Evolutionary conservation across 2,888 invertebrate genomes (phyloP).

Genomic region (Abrostola triplasia): DNA sequence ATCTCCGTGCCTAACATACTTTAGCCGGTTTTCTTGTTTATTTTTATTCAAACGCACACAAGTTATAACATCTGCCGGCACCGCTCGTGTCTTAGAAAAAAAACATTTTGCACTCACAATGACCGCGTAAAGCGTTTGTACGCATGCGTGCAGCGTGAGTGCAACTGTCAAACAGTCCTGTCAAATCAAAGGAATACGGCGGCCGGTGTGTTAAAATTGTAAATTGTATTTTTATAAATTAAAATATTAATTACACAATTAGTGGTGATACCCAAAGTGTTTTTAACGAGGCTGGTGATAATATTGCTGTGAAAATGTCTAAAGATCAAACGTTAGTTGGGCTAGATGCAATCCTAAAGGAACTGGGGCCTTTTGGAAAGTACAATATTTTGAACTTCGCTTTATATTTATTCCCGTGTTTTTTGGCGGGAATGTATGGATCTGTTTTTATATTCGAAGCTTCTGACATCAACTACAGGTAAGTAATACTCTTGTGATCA

Average conservation of each 20-base stretch:
- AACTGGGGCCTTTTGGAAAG: slow-evolving; percentile 80
- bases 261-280: slow-evolving; percentile 46
- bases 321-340: slow-evolving; percentile 62
- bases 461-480: slow-evolving; percentile 79
- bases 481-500: slow-evolving; percentile 36
- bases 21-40: slow-evolving; percentile 59
- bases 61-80: slow-evolving; percentile 43
- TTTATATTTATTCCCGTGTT: slow-evolving; percentile 78
- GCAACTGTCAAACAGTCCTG: slow-evolving; percentile 41
- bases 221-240: slow-evolving; percentile 43
- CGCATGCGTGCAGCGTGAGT: slow-evolving; percentile 49
- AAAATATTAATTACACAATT: slow-evolving; percentile 31
- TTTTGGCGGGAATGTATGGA: slow-evolving; percentile 82
- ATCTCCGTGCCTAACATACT: slow-evolving; percentile 17
- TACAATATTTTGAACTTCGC: slow-evolving; percentile 82
- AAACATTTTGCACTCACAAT: slow-evolving; percentile 25
- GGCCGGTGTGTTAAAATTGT: slow-evolving; percentile 18
- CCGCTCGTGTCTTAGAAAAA: slow-evolving; percentile 29
- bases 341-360: slow-evolving; percentile 74
- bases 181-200: slow-evolving; percentile 16
- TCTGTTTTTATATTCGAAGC: slow-evolving; percentile 83
- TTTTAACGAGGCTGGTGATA: slow-evolving; percentile 51
- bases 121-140: slow-evolving; percentile 14
- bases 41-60: slow-evolving; percentile 55
- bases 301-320: slow-evolving; percentile 64